Conservation (phyloP, 2,113 vertebrate genomes). For the Colossoma macropomum region DNA sequence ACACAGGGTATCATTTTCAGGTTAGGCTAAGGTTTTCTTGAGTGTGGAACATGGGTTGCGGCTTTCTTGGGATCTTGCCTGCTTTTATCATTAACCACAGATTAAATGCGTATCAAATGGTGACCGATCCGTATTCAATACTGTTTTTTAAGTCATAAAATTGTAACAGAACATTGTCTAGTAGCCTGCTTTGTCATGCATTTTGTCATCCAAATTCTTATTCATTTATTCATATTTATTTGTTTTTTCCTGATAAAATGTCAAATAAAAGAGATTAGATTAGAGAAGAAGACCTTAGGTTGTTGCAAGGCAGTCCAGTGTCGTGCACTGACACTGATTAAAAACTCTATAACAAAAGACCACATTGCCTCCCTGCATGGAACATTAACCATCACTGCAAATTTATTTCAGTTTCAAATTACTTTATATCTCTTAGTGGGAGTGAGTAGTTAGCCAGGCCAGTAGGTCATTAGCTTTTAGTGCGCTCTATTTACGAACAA, state of each 20-base stretch:
- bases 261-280: too few relatives aligned
- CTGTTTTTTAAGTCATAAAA: too few relatives aligned
- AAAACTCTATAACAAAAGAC: too few relatives aligned
- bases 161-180: too few relatives aligned
- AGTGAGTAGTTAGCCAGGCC: not conserved
- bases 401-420: not conserved
- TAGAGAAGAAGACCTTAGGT: too few relatives aligned
- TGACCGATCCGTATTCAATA: too few relatives aligned
- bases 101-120: not conserved
- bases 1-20: slow-evolving; percentile 12
- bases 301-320: too few relatives aligned
- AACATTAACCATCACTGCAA: not conserved
- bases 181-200: too few relatives aligned
- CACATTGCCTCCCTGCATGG: not conserved
- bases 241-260: too few relatives aligned
- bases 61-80: not conserved
- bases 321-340: not conserved
- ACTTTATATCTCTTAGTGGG: not conserved
- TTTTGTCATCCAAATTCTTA: too few relatives aligned
- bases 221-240: too few relatives aligned
- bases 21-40: not conserved
- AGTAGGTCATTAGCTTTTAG: not conserved
- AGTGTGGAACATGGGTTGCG: not conserved
- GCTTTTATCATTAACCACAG: not conserved
- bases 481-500: not conserved